These are phyloP conservation scores for Argopecten irradians DNA, from an alignment of 1,140 invertebrate species.

Conservation along the genomic window DNA sequence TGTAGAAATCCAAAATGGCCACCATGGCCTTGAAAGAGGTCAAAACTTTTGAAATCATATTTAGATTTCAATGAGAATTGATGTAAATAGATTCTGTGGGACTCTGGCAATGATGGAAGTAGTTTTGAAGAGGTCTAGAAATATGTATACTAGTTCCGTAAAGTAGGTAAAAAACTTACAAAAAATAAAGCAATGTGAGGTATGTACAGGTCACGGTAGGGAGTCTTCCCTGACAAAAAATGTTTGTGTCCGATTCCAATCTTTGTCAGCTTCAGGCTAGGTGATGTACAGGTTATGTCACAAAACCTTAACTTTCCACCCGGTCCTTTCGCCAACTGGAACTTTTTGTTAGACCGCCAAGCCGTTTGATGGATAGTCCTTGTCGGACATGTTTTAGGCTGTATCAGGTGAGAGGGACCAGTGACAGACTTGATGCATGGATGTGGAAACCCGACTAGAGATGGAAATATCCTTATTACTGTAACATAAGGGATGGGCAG, in stretches of 20 bases:
- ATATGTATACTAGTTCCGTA: background rate
- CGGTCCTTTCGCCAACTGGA: background rate
- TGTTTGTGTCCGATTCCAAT: background rate
- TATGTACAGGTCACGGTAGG: background rate
- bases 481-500: too few relatives aligned
- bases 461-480: too few relatives aligned
- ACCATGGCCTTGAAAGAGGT: too few relatives aligned
- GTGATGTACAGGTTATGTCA: conserved; percentile 16
- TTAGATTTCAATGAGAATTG: too few relatives aligned
- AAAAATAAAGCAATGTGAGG: background rate
- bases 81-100: too few relatives aligned
- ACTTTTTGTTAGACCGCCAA: background rate
- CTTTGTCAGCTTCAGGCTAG: background rate
- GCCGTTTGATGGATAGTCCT: background rate
- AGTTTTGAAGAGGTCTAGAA: background rate
- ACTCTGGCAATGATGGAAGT: too few relatives aligned
- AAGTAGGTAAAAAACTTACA: background rate
- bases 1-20: too few relatives aligned
- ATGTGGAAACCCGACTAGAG: background rate
- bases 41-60: too few relatives aligned
- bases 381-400: background rate
- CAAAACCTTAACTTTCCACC: background rate
- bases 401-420: background rate
- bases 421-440: background rate
- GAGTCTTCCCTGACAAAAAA: background rate